Evolutionary conservation across 1,140 invertebrate genomes (phyloP).

Genomic region (Lordiphosa clarofinis): DNA sequence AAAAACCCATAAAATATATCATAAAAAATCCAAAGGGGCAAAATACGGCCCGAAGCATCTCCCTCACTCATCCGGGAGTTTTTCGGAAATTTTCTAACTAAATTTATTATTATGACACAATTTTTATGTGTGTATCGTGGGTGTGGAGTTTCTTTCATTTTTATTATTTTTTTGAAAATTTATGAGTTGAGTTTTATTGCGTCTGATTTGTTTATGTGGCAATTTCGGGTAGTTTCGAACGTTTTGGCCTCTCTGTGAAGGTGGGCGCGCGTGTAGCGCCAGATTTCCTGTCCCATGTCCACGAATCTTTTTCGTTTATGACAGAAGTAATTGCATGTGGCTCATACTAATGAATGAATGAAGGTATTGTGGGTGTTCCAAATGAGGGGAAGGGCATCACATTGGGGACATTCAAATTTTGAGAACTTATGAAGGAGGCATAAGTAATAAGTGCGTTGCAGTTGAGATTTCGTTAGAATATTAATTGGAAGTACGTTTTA

Average conservation of each 20-base stretch:
- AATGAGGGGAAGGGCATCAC: neutral
- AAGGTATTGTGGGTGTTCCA: constrained; percentile 12
- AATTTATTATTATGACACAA: constrained; percentile 74
- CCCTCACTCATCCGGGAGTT: constrained; percentile 42
- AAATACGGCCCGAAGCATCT: constrained; percentile 21
- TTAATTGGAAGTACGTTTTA: too few relatives aligned
- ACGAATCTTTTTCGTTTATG: constrained; percentile 40
- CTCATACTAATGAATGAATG: constrained; percentile 43
- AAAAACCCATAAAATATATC: constrained; percentile 70
- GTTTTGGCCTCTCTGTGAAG: constrained; percentile 10
- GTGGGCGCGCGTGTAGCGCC: constrained; percentile 56
- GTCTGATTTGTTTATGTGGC: constrained; percentile 63
- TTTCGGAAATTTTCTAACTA: constrained; percentile 36
- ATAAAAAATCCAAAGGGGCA: constrained; percentile 48
- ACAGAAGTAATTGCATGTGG: constrained; percentile 28
- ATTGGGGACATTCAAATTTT: too few relatives aligned
- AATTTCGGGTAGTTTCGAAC: constrained; percentile 29
- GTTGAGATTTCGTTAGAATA: too few relatives aligned
- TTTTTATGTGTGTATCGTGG: constrained; percentile 56
- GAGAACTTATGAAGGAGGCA: too few relatives aligned
- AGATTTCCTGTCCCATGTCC: constrained; percentile 53
- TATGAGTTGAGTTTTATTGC: constrained; percentile 69
- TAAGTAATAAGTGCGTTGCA: too few relatives aligned
- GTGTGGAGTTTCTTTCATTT: constrained; percentile 36
- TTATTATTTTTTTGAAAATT: constrained; percentile 43